Evolutionary conservation across 37 sponge, comb jelly and placozoan species (phyloP), one percentile per base, ranked within the genome.

Genomic region (Aphrocallistes beatrix): DNA sequence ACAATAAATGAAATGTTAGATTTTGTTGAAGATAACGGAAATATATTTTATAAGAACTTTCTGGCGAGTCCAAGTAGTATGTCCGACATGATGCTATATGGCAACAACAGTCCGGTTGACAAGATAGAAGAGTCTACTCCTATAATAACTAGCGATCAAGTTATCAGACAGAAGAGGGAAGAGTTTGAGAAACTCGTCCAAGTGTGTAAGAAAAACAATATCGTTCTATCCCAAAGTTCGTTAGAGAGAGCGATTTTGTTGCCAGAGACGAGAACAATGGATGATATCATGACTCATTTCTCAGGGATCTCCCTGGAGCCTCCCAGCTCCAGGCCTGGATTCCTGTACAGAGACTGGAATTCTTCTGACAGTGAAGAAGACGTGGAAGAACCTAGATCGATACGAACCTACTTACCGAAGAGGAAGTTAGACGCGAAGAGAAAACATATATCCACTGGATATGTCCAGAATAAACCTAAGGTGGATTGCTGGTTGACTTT

Each of bases 321-420:
- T 25, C 75, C 75, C 34, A 60, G 75, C n/a, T 60, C 75, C 8
- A 60, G n/a, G n/a, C 75, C 75, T 60, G 75, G 75, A 25, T 60
- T 25, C 75, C 32, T 25, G n/a, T 60, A 60, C 21, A 30, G 75
- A 3, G 75, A 28, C 34, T 3, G 75, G 75, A 60, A 60, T 60
- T 60, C 75, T 25, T 60, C 75, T 60, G 75, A 60, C 3, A 60
- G 75, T 60, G 75, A 60, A 28, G n/a, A 30, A 3, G 75, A 60
- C 28, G 28, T 32, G 8, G 75, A 30, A 60, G 75, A 60, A 13
- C 34, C 75, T 28, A 60, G n/a, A 25, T 60, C 32, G 1, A 60
- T 60, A 3, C 25, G 10, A 6, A 60, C 75, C 21, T 60, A 60
- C 21, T 60, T 60, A 13, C 3, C 75, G 8, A 60, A 60, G 10